Conservation (phyloP, 2,888 invertebrate genomes). For the Bimastos eiseni region DNA sequence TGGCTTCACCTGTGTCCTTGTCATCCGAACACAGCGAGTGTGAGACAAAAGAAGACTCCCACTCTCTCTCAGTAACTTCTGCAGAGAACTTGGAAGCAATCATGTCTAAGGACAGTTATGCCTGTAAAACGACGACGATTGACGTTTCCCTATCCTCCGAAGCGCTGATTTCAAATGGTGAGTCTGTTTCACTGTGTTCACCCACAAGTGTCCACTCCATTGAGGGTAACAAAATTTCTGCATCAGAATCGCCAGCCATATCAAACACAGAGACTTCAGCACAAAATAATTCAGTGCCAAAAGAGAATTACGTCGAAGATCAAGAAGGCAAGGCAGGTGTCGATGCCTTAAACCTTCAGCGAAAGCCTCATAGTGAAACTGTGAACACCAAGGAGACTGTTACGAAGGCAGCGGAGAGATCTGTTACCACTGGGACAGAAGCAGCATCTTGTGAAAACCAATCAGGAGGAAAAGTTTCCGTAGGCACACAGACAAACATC, state of each 20-base stretch:
- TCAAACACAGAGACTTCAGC: background rate
- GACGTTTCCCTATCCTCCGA: background rate
- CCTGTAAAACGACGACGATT: background rate
- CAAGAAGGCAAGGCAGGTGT: background rate
- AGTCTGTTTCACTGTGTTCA: background rate
- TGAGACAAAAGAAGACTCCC: background rate
- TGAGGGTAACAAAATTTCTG: background rate
- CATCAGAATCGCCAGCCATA: background rate
- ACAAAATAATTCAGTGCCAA: background rate
- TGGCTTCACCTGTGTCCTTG: background rate
- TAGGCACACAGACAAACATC: conserved; percentile 26
- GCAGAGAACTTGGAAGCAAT: background rate
- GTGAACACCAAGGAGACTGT: background rate
- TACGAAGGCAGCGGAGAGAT: background rate
- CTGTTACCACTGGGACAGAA: background rate
- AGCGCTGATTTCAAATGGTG: background rate
- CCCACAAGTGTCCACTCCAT: background rate
- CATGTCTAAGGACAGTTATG: background rate
- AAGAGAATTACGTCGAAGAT: background rate
- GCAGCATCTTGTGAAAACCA: background rate
- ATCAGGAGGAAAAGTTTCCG: background rate
- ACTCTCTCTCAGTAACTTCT: background rate
- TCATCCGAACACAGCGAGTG: background rate
- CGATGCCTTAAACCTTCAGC: background rate
- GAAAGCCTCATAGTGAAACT: background rate